These are phyloP conservation scores for Erythrolamprus reginae DNA, from an alignment of 2,113 vertebrate species.

Conservation along the genomic window DNA sequence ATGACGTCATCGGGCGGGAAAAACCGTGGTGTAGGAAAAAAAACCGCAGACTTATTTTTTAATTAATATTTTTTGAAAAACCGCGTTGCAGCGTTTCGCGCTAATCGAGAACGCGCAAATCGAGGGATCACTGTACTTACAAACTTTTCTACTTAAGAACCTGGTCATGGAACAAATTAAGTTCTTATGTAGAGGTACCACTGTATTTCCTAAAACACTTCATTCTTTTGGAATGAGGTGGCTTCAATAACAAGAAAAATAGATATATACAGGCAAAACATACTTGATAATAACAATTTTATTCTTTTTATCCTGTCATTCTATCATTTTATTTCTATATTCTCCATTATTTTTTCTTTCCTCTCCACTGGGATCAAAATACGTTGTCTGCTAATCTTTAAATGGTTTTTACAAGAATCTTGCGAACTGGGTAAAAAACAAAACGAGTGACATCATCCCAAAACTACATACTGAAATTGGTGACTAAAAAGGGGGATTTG, in stretches of 20 bases:
- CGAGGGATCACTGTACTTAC: no score
- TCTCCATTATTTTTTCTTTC: neutral
- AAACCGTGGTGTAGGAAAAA: no score
- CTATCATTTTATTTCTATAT: neutral
- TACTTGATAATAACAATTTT: neutral
- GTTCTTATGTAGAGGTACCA: no score
- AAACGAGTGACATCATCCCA: neutral
- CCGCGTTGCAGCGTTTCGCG: no score
- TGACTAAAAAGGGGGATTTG: neutral
- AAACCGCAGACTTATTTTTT: no score
- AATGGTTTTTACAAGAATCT: neutral
- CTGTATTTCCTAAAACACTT: no score
- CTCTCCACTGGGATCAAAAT: neutral
- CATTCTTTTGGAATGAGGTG: no score
- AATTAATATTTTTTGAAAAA: no score
- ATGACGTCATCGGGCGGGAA: no score
- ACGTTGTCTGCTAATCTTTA: neutral
- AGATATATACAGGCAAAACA: neutral
- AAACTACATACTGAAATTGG: neutral
- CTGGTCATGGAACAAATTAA: no score
- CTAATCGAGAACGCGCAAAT: no score
- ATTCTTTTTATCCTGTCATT: neutral
- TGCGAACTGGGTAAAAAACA: neutral
- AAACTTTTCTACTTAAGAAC: no score
- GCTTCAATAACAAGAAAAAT: neutral